Base-by-base conservation (phyloP, 2,113 vertebrate genomes). In the Arenaria interpres region DNA sequence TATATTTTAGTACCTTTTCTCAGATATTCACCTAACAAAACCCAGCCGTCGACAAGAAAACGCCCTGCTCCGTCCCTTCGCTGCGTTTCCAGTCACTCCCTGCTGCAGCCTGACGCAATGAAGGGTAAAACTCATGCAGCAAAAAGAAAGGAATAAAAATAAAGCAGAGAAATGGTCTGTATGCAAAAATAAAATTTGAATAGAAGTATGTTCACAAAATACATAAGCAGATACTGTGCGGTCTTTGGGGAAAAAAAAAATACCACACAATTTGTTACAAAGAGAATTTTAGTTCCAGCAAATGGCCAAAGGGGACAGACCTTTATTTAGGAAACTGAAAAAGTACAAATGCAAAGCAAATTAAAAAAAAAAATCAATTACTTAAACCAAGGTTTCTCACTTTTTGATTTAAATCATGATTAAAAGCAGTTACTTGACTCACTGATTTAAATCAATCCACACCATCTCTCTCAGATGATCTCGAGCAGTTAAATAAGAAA, bases 341-440 rank as follows among this genome's bases (percentile, higher is more conserved):
- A 35, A 43, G 35, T 15, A 48, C 51, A 60, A 79, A 72, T 22
- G 43, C 43, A 71, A 85, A 88, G 39, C 37, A 67, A 91, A 82
- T 54, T 73, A 35, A 54, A 86, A n/a, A 39, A 87, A 30, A 28
- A 39, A 85, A 50, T 28, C 76, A 85, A 81, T 87, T 82, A 37
- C 78, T 82, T 86, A 60, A 90, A 41, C 19, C 67, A 51, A 83
- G 10, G n/a, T 69, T 84, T 56, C 76, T 57, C 68, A 39, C 80
- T 59, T 78, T 57, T 25, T 56, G 46, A 71, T 89, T 93, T 85
- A 75, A 94, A 81, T 41, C 56, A 4, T 13, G 74, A 85, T 85
- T 89, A 89, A 93, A 95, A 88, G 81, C 77, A 53, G 77, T 43
- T 93, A 57, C 85, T 95, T 64, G 90, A 82, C 73, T 91, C 68